phyloP scores from a whole-genome alignment of 2,797 vertebrate species.

The Bovichtus diacanthus region DNA sequence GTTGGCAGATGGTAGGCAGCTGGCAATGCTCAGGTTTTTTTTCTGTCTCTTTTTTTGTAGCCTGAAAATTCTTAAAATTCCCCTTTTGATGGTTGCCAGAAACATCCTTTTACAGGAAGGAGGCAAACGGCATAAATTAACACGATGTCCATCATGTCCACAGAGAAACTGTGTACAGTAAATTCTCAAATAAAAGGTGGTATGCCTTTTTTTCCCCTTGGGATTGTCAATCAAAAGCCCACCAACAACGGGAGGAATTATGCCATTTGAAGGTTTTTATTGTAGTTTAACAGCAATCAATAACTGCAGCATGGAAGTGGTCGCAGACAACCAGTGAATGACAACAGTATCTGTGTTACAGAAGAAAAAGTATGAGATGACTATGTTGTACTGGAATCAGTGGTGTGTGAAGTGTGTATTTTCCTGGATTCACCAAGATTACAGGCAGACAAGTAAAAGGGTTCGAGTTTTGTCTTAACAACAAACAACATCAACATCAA shows the following conservation, averaged over 20 bases:
- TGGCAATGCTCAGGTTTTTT: constrained; percentile 28
- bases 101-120: not conserved
- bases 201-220: not conserved
- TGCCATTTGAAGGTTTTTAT: no score
- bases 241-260: no score
- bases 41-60: constrained; percentile 4
- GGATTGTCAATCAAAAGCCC: not conserved
- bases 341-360: not conserved
- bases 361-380: not conserved
- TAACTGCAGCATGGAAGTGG: no score
- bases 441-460: no score
- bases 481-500: not conserved
- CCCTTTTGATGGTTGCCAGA: constrained; percentile 15
- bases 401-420: not conserved
- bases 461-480: not conserved
- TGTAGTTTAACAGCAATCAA: no score
- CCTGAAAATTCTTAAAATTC: constrained; percentile 13
- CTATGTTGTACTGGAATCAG: not conserved
- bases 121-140: not conserved
- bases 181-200: not conserved
- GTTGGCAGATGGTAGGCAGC: constrained; percentile 60
- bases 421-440: not conserved
- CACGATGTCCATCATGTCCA: not conserved
- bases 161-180: not conserved
- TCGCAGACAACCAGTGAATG: not conserved